A percentile compares a stretch with the other conserved stretches of the same genome.
Evolutionary conservation across 2,113 vertebrate species (phyloP).

Genomic region (Rana temporaria): DNA sequence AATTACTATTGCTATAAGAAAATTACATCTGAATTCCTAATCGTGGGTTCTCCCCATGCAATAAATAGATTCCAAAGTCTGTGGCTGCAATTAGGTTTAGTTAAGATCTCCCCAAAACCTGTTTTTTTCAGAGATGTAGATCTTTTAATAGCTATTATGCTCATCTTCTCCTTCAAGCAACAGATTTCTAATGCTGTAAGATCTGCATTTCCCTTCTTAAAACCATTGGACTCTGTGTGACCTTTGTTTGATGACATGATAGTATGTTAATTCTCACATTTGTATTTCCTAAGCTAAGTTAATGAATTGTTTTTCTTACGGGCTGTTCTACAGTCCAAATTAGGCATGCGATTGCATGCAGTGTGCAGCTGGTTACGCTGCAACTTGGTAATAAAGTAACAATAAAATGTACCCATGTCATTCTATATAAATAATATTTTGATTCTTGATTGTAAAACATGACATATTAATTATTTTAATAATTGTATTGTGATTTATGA

Average conservation of each 20-base stretch:
- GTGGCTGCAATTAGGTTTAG: constrained; percentile 47
- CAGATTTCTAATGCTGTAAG: constrained; percentile 58
- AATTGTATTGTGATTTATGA: too few species aligned
- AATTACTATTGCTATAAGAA: constrained; percentile 30
- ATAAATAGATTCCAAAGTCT: constrained; percentile 54
- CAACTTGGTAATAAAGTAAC: constrained; percentile 21
- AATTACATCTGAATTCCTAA: constrained; percentile 50
- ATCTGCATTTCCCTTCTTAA: constrained; percentile 51
- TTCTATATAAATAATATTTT: constrained; percentile 11
- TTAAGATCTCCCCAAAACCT: constrained; percentile 52
- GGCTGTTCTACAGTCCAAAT: constrained; percentile 52
- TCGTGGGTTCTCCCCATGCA: constrained; percentile 50
- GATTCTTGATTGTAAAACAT: not conserved
- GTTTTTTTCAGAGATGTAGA: constrained; percentile 41
- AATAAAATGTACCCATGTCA: constrained; percentile 39
- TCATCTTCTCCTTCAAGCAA: constrained; percentile 46
- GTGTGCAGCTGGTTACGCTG: constrained; percentile 56
- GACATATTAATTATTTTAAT: not conserved
- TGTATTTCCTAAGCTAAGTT: constrained; percentile 54
- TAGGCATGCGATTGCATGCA: constrained; percentile 53
- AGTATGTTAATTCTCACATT: constrained; percentile 55
- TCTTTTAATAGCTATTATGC: constrained; percentile 51
- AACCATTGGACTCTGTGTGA: constrained; percentile 56
- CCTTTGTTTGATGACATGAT: constrained; percentile 57
- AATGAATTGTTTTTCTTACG: constrained; percentile 57